phyloP scores from a whole-genome alignment of 2,888 invertebrate species.

The Mamestra brassicae region DNA sequence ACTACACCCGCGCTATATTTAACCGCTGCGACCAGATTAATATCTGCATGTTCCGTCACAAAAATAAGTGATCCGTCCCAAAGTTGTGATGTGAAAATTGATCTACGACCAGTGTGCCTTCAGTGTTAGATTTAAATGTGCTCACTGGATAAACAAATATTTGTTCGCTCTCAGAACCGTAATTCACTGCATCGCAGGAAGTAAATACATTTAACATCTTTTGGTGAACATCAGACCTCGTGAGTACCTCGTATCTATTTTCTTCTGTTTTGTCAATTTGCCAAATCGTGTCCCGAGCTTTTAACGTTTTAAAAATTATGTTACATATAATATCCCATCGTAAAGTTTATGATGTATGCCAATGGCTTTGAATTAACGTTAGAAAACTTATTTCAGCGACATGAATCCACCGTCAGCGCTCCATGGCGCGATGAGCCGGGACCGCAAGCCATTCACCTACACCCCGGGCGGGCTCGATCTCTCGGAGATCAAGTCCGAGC shows the following conservation, averaged over 20 bases:
- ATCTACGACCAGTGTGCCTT: constrained; percentile 74
- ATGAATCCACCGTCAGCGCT: constrained; percentile 96
- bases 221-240: constrained; percentile 78
- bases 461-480: constrained; percentile 98
- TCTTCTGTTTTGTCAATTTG: constrained; percentile 86
- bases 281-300: constrained; percentile 79
- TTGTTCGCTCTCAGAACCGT: constrained; percentile 63
- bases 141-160: constrained; percentile 76
- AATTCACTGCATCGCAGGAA: constrained; percentile 75
- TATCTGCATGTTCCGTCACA: constrained; percentile 86
- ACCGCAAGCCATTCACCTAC: constrained; percentile 98
- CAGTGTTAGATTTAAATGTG: constrained; percentile 77
- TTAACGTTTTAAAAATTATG: constrained; percentile 72
- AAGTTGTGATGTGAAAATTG: constrained; percentile 83
- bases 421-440: constrained; percentile 97
- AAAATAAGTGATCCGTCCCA: constrained; percentile 81
- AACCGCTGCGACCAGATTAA: constrained; percentile 88
- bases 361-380: constrained; percentile 68
- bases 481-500: constrained; percentile 97
- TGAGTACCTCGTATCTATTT: constrained; percentile 87
- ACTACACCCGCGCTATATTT: constrained; percentile 86
- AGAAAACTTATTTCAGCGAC: constrained; percentile 83
- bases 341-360: constrained; percentile 67
- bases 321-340: constrained; percentile 66
- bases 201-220: constrained; percentile 78